A percentile compares a stretch with the other conserved stretches of the same genome.
Evolutionary conservation across 2,888 invertebrate species (phyloP).

Genomic region (Koerneria pararmatus): DNA sequence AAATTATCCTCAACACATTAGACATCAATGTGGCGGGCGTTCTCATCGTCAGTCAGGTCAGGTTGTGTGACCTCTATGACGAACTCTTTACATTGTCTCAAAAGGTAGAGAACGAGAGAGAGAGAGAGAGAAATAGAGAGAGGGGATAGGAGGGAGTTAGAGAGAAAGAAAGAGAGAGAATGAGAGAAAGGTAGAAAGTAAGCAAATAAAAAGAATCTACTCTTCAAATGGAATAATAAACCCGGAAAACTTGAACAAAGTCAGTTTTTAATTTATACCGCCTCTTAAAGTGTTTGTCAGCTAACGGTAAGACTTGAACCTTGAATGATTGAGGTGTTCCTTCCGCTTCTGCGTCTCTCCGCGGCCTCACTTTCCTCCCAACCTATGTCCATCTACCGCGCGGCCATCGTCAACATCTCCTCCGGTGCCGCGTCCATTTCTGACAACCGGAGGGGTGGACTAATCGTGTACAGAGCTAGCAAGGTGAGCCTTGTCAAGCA

Average conservation of each 20-base stretch:
- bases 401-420: conserved; percentile 42
- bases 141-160: too few species aligned
- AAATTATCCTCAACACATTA: neutral
- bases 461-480: conserved; percentile 15
- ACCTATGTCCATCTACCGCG: conserved; percentile 28
- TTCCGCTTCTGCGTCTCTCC: conserved; percentile 17
- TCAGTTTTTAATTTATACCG: too few species aligned
- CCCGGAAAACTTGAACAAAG: too few species aligned
- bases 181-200: too few species aligned
- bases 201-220: too few species aligned
- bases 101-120: too few species aligned
- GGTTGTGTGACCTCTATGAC: too few species aligned
- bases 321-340: conserved; percentile 9
- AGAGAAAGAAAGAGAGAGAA: too few species aligned
- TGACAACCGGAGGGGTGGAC: conserved; percentile 19
- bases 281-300: neutral
- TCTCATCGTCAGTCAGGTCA: conserved; percentile 11
- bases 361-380: conserved; percentile 4
- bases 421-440: conserved; percentile 33
- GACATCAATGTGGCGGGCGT: conserved; percentile 21
- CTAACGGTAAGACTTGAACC: neutral
- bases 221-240: too few species aligned
- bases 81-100: too few species aligned
- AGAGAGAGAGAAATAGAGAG: too few species aligned
- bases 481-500: too few species aligned